Evolutionary conservation across 2,888 invertebrate genomes (phyloP).

Genomic region (Xanthia togata): DNA sequence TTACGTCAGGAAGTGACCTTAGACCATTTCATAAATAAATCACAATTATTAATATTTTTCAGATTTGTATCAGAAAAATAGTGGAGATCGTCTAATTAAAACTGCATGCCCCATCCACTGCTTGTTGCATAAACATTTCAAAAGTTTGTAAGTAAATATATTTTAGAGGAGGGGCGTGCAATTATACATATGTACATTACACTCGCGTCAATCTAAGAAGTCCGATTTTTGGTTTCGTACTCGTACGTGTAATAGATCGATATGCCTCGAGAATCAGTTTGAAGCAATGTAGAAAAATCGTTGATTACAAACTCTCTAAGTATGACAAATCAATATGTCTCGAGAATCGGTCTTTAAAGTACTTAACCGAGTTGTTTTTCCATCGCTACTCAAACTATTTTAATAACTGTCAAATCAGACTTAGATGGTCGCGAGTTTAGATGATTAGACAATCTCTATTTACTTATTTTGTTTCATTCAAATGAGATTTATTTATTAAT

Average conservation of each 20-base stretch:
- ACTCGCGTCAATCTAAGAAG: no score
- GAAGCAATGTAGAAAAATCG: no score
- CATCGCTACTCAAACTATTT: no score
- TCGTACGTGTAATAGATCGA: no score
- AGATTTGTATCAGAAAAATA: slow-evolving; percentile 6
- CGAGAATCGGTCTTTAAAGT: no score
- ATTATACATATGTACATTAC: background rate
- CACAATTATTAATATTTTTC: background rate
- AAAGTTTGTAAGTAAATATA: background rate
- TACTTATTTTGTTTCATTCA: background rate
- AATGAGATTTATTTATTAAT: background rate
- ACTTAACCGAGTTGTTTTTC: no score
- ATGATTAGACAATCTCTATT: background rate
- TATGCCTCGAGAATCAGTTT: no score
- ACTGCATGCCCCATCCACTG: background rate
- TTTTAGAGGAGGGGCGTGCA: background rate
- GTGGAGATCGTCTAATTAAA: background rate
- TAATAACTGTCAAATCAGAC: no score
- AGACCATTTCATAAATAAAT: slow-evolving; percentile 2
- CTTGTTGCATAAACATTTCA: background rate
- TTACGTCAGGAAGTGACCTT: background rate
- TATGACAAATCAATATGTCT: no score
- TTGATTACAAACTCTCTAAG: no score
- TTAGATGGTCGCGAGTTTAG: no score
- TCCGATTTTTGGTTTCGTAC: no score